These are phyloP conservation scores for Neria commutata DNA, from an alignment of 2,888 invertebrate genomes.

Conservation along the genomic window DNA sequence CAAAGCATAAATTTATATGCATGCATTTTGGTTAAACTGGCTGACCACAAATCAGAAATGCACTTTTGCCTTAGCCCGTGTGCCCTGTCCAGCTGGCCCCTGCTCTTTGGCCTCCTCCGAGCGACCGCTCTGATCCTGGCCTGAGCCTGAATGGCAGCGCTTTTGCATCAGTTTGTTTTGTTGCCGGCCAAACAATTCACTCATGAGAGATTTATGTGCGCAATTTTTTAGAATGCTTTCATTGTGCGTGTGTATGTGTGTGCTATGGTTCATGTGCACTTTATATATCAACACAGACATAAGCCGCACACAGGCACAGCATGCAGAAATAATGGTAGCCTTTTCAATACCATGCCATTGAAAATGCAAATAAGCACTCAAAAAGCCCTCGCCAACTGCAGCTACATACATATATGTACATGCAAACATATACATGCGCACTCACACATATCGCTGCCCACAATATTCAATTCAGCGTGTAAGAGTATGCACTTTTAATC, in stretches of 20 bases:
- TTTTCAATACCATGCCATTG: no score
- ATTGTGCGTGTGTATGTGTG: no score
- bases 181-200: constrained; percentile 28
- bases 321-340: no score
- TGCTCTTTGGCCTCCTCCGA: background rate
- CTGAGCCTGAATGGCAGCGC: background rate
- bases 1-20: constrained; percentile 51
- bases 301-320: no score
- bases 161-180: background rate
- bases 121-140: background rate
- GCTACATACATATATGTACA: background rate
- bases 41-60: constrained; percentile 56
- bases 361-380: background rate
- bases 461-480: no score
- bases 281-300: no score
- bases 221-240: constrained; percentile 39
- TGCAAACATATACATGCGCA: background rate
- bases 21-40: constrained; percentile 52
- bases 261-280: no score
- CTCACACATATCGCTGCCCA: background rate
- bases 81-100: constrained; percentile 24
- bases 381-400: background rate
- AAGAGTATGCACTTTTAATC: no score
- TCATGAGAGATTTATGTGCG: constrained; percentile 47
- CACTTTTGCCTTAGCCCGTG: constrained; percentile 46